Base-by-base conservation (phyloP, 2,888 invertebrate genomes). In the Disparrhopalites patrizii region DNA sequence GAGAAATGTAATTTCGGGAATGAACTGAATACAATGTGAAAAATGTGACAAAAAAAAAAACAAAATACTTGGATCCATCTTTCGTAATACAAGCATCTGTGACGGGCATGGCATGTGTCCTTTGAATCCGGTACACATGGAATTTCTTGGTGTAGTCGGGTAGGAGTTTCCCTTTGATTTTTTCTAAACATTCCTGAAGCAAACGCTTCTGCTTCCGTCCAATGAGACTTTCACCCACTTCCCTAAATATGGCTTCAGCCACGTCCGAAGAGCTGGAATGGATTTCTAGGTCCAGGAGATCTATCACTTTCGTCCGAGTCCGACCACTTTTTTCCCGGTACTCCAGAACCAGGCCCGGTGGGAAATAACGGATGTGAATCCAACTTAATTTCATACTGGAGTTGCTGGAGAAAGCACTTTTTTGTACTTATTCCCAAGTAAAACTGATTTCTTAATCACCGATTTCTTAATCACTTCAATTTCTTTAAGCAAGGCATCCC, bases 81-180 rank as follows among this genome's bases (percentile, higher is more conserved):
- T 87, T 86, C 78, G 88, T 86, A 76, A 89, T 86, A 40, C 86
- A 85, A 27, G 88, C 85, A 76, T 88, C 88, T 4, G 89, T 89
- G 36, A 89, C 79, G 1, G 89, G 89, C 70, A 88, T 79, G 18
- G 87, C 82, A 77, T 89, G 89, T 0, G 86, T 84, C 76, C 83
- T 82, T 69, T 88, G 78, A 0, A 84, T 84, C 78, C 85, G 85
- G 80, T 85, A 85, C 73, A 85, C 83, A 78, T 85, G 85, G 78
- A 85, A 88, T 75, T 83, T 81, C 77, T 85, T 86, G 33, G 84
- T 83, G 2, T 82, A 82, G 67, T 83, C 83, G 71, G 85, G 85
- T 72, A 84, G 83, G 68, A 86, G 81, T 76, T 86, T 85, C 65
- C 82, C 82, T 78, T 86, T 86, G 68, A 89, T 79, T 70, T 83